A percentile compares a stretch with the other conserved stretches of the same genome.
These are phyloP conservation scores for Heliconius ismenius DNA, from an alignment of 2,888 invertebrate species.

Conservation along the genomic window DNA sequence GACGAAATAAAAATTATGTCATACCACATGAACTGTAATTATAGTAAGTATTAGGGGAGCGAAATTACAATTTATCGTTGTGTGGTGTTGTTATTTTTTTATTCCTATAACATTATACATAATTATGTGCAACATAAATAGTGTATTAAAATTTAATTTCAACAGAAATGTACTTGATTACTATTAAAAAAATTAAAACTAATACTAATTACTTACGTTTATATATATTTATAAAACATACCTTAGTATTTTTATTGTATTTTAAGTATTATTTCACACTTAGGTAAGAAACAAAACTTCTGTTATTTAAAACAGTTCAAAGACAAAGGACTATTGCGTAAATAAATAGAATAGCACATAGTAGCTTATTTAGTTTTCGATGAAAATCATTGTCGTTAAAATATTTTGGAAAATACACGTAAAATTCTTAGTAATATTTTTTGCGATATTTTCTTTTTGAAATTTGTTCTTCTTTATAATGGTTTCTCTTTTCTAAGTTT, in stretches of 20 bases:
- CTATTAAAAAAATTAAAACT: neutral
- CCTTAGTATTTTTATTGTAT: no score
- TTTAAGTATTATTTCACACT: no score
- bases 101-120: neutral
- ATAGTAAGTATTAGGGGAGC: constrained; percentile 58
- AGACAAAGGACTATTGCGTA: neutral
- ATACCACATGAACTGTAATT: constrained; percentile 55
- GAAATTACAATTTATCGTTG: constrained; percentile 48
- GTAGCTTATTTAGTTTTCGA: no score
- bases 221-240: neutral
- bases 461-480: constrained; percentile 53
- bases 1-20: constrained; percentile 59
- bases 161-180: neutral
- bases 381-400: no score
- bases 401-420: no score
- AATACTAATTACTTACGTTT: neutral
- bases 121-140: constrained; percentile 23
- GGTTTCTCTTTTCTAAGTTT: constrained; percentile 50
- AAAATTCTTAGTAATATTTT: constrained; percentile 48
- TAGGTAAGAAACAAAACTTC: no score
- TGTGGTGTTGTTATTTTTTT: constrained; percentile 27
- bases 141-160: neutral
- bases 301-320: neutral
- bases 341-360: no score
- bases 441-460: constrained; percentile 52